Conservation (phyloP, 2,113 vertebrate genomes). For the Mungos mungo region DNA sequence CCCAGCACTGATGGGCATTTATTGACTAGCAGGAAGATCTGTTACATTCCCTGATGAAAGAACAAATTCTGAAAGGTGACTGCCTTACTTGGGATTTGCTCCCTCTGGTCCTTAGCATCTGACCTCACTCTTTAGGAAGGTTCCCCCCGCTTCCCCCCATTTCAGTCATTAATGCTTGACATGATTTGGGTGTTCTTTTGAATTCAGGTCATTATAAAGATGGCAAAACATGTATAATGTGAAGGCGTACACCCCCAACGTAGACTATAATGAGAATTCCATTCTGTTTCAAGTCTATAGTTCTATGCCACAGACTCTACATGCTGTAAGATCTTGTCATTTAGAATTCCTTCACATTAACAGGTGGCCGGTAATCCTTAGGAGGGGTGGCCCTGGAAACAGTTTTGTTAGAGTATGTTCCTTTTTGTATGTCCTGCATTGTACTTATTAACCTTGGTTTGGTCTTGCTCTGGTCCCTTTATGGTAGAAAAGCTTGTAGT, state of each 20-base stretch:
- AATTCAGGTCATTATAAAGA: not conserved
- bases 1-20: not conserved
- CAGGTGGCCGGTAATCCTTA: not conserved
- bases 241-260: not conserved
- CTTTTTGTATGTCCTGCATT: not conserved
- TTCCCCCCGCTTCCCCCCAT: not conserved
- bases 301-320: not conserved
- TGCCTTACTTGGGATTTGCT: not conserved
- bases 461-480: not conserved
- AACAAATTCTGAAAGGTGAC: not conserved
- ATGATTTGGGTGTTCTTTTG: not conserved
- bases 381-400: not conserved
- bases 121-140: not conserved
- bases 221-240: not conserved
- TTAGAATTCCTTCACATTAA: not conserved
- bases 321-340: not conserved
- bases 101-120: not conserved
- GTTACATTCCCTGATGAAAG: not conserved
- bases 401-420: not conserved
- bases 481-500: not conserved
- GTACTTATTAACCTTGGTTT: not conserved
- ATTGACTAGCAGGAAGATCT: not conserved
- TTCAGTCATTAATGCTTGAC: not conserved
- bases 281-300: not conserved
- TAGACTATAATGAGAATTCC: not conserved